These are phyloP conservation scores for Tenthredo scrophulariae DNA, from an alignment of 2,888 invertebrate species.

Conservation along the genomic window DNA sequence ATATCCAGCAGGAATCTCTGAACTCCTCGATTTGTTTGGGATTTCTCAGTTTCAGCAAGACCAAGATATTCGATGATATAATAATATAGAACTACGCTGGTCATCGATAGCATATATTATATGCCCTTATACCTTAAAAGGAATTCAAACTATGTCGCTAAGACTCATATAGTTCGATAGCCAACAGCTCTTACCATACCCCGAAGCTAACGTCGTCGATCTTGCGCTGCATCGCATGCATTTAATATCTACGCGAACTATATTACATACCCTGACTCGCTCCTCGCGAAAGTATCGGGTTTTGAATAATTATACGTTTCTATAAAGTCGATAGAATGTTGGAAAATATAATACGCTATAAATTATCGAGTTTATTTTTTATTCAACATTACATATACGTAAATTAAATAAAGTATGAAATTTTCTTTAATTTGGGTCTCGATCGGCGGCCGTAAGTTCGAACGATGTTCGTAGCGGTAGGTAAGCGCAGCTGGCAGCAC, in stretches of 20 bases:
- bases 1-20: background rate
- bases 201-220: background rate
- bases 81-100: background rate
- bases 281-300: background rate
- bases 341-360: too few relatives aligned
- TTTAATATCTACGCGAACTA: background rate
- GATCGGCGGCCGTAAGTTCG: background rate
- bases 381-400: too few relatives aligned
- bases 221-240: background rate
- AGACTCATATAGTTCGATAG: slow-evolving; percentile 6
- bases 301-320: background rate
- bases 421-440: background rate
- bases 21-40: background rate
- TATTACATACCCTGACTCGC: background rate
- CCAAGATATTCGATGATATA: background rate
- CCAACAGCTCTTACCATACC: background rate
- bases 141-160: slow-evolving; percentile 30
- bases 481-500: slow-evolving; percentile 35
- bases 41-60: background rate
- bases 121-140: background rate
- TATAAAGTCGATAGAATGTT: too few relatives aligned
- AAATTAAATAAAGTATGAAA: background rate
- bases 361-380: too few relatives aligned
- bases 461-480: background rate
- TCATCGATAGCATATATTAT: background rate